Evolutionary conservation across 1,140 invertebrate genomes (phyloP).

Genomic region (Drosophila nasuta): DNA sequence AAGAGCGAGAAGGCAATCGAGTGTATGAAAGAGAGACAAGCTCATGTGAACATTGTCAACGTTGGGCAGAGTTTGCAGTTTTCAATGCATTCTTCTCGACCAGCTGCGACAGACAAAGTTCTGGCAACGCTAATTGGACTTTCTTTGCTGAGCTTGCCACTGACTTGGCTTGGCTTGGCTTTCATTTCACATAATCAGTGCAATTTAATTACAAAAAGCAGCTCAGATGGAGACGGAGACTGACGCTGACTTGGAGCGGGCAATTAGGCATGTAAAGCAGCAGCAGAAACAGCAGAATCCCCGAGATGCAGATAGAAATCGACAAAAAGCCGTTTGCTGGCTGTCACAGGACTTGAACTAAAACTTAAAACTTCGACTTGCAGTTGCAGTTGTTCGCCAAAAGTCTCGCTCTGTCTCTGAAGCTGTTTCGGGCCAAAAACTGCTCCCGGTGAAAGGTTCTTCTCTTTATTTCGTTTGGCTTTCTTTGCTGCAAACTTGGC

Average conservation of each 20-base stretch:
- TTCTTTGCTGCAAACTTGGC: constrained; percentile 17
- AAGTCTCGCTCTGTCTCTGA: constrained; percentile 6
- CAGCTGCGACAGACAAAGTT: constrained; percentile 34
- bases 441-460: constrained; percentile 69
- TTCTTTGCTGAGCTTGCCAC: constrained; percentile 31
- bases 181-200: constrained; percentile 72
- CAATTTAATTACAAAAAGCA: constrained; percentile 75
- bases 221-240: constrained; percentile 17
- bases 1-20: constrained; percentile 5
- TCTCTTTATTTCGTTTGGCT: constrained; percentile 54
- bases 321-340: constrained; percentile 25
- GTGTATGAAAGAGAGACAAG: constrained; percentile 17
- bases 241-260: constrained; percentile 20
- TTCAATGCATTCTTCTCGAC: constrained; percentile 23
- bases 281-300: constrained; percentile 32
- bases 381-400: constrained; percentile 17
- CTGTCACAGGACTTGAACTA: constrained; percentile 34
- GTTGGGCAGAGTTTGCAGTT: constrained; percentile 19
- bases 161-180: constrained; percentile 12
- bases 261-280: constrained; percentile 82
- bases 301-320: constrained; percentile 60
- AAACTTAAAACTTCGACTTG: no score
- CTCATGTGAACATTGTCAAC: constrained; percentile 72
- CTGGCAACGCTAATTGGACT: constrained; percentile 69
- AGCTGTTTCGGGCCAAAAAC: neutral